Base-by-base conservation (phyloP, 2,113 vertebrate genomes). In the Bos taurus region DNA sequence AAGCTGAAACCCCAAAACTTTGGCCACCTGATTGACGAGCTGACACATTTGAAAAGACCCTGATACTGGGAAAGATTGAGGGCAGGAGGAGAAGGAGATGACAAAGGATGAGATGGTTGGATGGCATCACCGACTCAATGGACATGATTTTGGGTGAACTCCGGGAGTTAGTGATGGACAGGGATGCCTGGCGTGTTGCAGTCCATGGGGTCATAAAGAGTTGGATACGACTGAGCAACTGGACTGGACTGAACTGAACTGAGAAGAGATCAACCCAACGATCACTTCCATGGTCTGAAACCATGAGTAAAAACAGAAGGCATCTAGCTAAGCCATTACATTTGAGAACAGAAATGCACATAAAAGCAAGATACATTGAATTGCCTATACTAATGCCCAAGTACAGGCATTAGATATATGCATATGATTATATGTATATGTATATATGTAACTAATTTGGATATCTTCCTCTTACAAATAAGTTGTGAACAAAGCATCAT, bases 221-320 rank as follows among this genome's bases (percentile, higher is more conserved):
- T 71, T 0, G 0, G 8, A 71, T 9, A 36, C 0, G 2, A 71
- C 17, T 71, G 19, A 71, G n/a, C n/a, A 21, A 71, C 1, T 64
- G 30, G 15, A 64, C 19, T 71, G n/a, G 17, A 71, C 19, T 36
- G 67, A 36, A 71, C n/a, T 71, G n/a, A 71, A 36, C 67, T 23
- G 67, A 36, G 64, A 71, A 71, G 64, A 95, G 54, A 46, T 7
- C 95, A 46, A 90, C 33, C 4, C n/a, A 88, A 21, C 6, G 36
- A 50, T 96, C 17, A 26, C 26, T 97, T 98, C 94, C 67, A 78
- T 83, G 77, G 54, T 98, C 80, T 85, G 43, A 91, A 97, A 96
- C 46, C 46, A 92, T 54, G 80, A 84, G 71, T 96, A 92, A 88
- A 97, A 94, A 92, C 85, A 96, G 92, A 95, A 96, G 36, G 54